Base-by-base conservation (phyloP, 2,113 vertebrate species). In the Heterotilapia buettikoferi region DNA sequence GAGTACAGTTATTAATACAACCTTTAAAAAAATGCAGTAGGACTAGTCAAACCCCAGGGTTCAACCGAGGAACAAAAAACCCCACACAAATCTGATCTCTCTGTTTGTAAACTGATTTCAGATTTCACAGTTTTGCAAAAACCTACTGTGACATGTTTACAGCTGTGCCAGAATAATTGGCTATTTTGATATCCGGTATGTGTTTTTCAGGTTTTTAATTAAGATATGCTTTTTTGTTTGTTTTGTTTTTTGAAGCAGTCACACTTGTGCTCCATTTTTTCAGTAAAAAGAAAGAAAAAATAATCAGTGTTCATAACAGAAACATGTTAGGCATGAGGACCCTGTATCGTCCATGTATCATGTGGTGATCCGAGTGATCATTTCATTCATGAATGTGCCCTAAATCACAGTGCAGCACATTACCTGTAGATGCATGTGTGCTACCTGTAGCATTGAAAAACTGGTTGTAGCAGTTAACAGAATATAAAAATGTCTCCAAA, bases 321-420 rank as follows among this genome's bases (percentile, higher is more conserved):
- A 71, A 26, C 38, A 16, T 4, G 21, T 24, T 1, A 43, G 1
- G n/a, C 13, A 24, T 0, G 5, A 43, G 38, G 36, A 71, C 21
- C 33, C 38, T 4, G 11, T 0, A 5, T 38, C 0, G 2, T 40
- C 33, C 0, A 19, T 1, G 16, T 33, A 16, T 33, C 3, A 4
- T 1, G 9, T 63, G 29, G 1, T 3, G 2, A 63, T 33, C 3
- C 9, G 0, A 21, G 33, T 66, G 61, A 66, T 66, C 61, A 0
- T 66, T 66, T 2, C 18, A 66, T 66, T 66, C 33, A 66, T 0
- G 61, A 5, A 66, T 5, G 61, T 2, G 31, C 18, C 1, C 33
- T 0, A 66, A 66, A 66, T 36, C 18, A 66, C 59, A 0, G 59
- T 33, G 31, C 61, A 38, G 61, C 61, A 33, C 61, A 38, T 36